A percentile compares a stretch with the other conserved stretches of the same genome.
Evolutionary conservation across 1,140 invertebrate species (phyloP).

Genomic region (Habropoda laboriosa): DNA sequence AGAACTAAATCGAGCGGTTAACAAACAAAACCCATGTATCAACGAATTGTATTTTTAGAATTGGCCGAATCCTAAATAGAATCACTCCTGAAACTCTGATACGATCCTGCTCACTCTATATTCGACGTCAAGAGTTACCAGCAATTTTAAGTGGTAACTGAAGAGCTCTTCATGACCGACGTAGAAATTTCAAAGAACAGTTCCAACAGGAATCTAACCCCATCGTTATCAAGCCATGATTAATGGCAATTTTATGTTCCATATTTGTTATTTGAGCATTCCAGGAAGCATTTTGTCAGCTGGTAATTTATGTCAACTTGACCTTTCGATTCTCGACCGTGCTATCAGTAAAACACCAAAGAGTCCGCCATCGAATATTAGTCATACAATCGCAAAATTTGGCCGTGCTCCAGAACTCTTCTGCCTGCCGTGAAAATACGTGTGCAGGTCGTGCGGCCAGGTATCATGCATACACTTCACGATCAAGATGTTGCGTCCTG

Average conservation of each 20-base stretch:
- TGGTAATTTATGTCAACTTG: neutral
- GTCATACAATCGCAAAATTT: constrained; percentile 50
- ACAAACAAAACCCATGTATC: constrained; percentile 1
- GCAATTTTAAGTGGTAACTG: neutral
- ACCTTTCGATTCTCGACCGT: neutral
- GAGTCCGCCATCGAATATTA: constrained; percentile 43
- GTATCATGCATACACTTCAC: neutral
- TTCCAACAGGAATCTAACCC: neutral
- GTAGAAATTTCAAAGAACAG: neutral
- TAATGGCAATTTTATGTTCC: neutral
- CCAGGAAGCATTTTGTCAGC: neutral
- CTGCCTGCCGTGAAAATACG: constrained; percentile 5
- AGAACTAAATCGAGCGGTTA: neutral
- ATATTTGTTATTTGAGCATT: neutral
- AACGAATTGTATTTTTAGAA: neutral
- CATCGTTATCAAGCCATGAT: neutral
- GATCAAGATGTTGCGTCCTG: constrained; percentile 1
- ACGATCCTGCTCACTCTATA: neutral
- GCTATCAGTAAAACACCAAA: constrained; percentile 14
- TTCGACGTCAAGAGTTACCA: neutral
- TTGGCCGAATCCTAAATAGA: neutral
- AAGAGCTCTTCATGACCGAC: neutral
- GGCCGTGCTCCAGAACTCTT: constrained; percentile 34
- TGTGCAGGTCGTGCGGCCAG: neutral
- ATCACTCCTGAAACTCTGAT: neutral